phyloP scores from a whole-genome alignment of 1,140 invertebrate species.

The Tenebrio molitor region DNA sequence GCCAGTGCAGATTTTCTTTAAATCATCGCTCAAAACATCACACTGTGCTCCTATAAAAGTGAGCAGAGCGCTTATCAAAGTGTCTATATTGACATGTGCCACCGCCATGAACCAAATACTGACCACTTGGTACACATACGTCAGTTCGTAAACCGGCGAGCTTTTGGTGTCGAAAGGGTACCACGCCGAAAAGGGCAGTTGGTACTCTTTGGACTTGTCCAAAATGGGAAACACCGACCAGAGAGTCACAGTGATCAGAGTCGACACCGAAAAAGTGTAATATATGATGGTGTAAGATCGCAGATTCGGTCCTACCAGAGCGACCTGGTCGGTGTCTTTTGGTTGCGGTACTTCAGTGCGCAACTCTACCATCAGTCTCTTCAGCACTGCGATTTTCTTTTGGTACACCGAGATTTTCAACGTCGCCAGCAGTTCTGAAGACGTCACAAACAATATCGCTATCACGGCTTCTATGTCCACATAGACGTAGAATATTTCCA shows the following conservation, averaged over 20 bases:
- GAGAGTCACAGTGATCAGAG: not conserved
- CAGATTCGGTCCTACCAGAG: not conserved
- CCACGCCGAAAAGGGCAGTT: conserved; percentile 4
- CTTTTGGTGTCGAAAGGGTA: conserved; percentile 12
- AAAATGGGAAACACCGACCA: conserved; percentile 9
- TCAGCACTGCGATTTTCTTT: too few species aligned
- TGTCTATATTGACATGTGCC: not conserved
- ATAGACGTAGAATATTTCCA: not conserved
- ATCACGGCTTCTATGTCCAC: not conserved
- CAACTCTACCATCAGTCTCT: too few species aligned
- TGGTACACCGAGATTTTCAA: not conserved
- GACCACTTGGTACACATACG: conserved; percentile 15
- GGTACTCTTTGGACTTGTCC: not conserved
- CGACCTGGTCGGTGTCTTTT: too few species aligned
- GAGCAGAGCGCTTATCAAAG: conserved; percentile 1
- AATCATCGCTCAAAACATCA: conserved; percentile 6
- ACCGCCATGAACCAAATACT: not conserved
- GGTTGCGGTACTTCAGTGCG: too few species aligned
- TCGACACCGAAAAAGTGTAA: not conserved
- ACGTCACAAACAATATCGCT: not conserved
- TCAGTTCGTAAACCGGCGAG: not conserved
- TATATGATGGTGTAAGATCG: not conserved
- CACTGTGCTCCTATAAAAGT: conserved; percentile 1
- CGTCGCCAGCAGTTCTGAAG: not conserved
- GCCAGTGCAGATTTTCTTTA: not conserved